These are phyloP conservation scores for Hestina assimilis DNA, from an alignment of 1,140 invertebrate species.

Conservation along the genomic window DNA sequence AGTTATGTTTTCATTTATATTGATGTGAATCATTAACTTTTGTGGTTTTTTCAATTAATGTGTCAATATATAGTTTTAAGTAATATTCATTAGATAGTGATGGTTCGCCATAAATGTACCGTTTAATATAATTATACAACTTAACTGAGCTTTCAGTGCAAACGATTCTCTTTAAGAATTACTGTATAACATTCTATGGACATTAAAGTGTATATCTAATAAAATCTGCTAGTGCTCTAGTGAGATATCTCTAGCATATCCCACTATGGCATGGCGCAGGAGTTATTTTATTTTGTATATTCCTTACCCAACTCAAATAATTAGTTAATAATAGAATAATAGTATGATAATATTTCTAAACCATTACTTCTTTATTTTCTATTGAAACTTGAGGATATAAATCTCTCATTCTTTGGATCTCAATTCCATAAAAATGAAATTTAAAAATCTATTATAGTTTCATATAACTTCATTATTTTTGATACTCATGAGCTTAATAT, in stretches of 20 bases:
- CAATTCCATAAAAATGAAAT: too few species aligned
- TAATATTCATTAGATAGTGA: constrained; percentile 61
- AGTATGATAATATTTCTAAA: background rate
- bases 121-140: constrained; percentile 43
- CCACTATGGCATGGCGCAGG: background rate
- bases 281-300: constrained; percentile 12
- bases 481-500: too few species aligned
- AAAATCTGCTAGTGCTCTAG: constrained; percentile 13
- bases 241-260: constrained; percentile 1
- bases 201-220: constrained; percentile 67
- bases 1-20: constrained; percentile 40
- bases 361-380: too few species aligned
- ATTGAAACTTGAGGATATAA: too few species aligned
- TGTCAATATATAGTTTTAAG: constrained; percentile 67
- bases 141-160: constrained; percentile 63
- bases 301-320: too few species aligned
- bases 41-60: constrained; percentile 66
- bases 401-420: too few species aligned
- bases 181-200: constrained; percentile 68
- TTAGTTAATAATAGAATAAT: too few species aligned
- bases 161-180: constrained; percentile 56
- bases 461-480: too few species aligned
- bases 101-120: constrained; percentile 56
- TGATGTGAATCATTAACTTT: constrained; percentile 41
- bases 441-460: too few species aligned